Conservation (phyloP, 2,888 invertebrate genomes). For the Eledona agricola region DNA sequence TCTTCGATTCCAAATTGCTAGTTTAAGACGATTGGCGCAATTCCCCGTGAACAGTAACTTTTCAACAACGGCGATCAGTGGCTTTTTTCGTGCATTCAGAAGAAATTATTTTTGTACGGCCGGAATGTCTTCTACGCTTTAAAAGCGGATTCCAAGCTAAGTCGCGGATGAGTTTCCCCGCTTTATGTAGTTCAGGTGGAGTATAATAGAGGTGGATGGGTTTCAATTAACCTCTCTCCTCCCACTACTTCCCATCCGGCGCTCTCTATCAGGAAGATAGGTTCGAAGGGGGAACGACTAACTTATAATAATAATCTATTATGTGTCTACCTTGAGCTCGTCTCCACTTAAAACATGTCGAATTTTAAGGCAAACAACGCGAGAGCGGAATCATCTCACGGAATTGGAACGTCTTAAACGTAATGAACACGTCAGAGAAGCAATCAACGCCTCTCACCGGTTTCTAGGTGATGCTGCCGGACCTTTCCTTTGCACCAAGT, state of each 20-base stretch:
- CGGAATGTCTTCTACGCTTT: too few relatives aligned
- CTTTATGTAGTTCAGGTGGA: constrained; percentile 58
- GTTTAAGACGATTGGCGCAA: too few relatives aligned
- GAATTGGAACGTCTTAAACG: constrained; percentile 51
- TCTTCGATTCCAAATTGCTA: too few relatives aligned
- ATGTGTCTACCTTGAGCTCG: constrained; percentile 52
- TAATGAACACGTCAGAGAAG: constrained; percentile 55
- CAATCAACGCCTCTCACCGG: constrained; percentile 53
- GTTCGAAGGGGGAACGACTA: constrained; percentile 55
- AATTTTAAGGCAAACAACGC: constrained; percentile 35
- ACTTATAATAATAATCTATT: constrained; percentile 55
- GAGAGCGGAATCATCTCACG: constrained; percentile 47
- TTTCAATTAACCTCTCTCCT: constrained; percentile 60
- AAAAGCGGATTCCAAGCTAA: too few relatives aligned
- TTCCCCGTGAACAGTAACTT: too few relatives aligned
- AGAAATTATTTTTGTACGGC: too few relatives aligned
- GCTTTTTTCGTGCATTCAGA: too few relatives aligned
- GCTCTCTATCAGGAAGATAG: constrained; percentile 48
- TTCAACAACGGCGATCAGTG: too few relatives aligned
- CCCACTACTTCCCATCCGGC: constrained; percentile 41
- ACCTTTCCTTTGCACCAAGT: constrained; percentile 13
- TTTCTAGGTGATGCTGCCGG: constrained; percentile 44
- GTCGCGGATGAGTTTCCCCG: constrained; percentile 53
- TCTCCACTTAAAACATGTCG: constrained; percentile 45
- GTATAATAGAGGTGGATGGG: constrained; percentile 60